Conservation (phyloP, 2,113 vertebrate genomes). For the Alouatta palliata region DNA sequence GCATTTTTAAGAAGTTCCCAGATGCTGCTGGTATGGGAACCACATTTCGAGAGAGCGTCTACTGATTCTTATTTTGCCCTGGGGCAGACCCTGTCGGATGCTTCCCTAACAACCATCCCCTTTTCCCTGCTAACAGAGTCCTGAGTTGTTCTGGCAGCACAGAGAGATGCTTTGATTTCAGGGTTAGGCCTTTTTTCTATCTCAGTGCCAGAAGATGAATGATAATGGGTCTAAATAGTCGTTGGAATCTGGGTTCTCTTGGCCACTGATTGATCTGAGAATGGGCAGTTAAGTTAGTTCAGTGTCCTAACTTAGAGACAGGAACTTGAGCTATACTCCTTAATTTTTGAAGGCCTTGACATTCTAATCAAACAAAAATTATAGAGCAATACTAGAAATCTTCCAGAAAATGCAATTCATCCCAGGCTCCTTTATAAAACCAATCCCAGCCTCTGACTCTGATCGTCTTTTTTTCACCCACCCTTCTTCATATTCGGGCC, state of each 20-base stretch:
- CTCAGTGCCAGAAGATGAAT: not conserved
- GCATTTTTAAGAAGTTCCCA: not conserved
- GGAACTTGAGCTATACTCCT: not conserved
- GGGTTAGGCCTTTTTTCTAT: not conserved
- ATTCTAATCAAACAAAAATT: not conserved
- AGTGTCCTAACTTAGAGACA: not conserved
- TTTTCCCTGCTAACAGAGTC: not conserved
- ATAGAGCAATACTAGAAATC: not conserved
- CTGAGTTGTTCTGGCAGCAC: not conserved
- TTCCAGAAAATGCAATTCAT: not conserved
- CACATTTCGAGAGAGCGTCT: not conserved
- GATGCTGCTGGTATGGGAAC: not conserved
- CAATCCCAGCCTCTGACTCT: not conserved
- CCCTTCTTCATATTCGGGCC: not conserved
- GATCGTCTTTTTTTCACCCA: not conserved
- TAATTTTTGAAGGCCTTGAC: not conserved
- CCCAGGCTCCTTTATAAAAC: not conserved
- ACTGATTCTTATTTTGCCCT: not conserved
- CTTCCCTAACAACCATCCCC: not conserved
- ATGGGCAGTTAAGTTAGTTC: not conserved
- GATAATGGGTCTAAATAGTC: not conserved
- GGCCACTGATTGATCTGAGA: not conserved
- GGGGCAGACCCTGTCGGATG: not conserved
- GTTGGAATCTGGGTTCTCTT: not conserved
- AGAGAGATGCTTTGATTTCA: not conserved